Base-by-base conservation (phyloP, 2,113 vertebrate genomes). In the Anguilla rostrata region DNA sequence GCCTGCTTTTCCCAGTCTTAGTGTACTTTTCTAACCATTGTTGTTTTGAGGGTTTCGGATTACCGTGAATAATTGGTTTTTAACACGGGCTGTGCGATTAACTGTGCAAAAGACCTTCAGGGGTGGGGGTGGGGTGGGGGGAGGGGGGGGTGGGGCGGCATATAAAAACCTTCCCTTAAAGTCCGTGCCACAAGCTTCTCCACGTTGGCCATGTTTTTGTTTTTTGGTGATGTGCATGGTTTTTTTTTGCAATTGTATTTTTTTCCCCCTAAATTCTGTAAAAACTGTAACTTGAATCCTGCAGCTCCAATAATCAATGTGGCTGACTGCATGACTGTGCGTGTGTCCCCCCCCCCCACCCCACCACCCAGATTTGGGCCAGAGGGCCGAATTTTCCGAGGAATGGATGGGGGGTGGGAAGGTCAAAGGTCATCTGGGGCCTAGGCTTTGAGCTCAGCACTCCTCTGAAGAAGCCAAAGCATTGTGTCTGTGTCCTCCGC, bases 1-100 rank as follows among this genome's bases (percentile, higher is more conserved):
- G 89, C 89, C 86, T 85, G 88, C 91, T 90, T 88, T 91, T 90
- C 90, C 90, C 87, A 90, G 85, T 87, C 84, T 53, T 43, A 84
- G 84, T 82, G 87, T 88, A 86, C 87, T 84, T 34, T 83, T 84
- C 83, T 82, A 88, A 78, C 53, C 63, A 81, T 81, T 34, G 16
- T 57, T 81, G 75, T 43, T 39, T 60, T 84, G 81, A 29, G 34
- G 85, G 75, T 63, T 88, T 34, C 66, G 22, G 60, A 66, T 66
- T 66, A 66, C 60, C 60, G 49, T 53, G 49, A 66, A 4, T 66
- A 26, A 20, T 66, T 26, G 60, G 60, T 20, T 66, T 66, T 26
- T 66, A 66, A 66, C 18, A 9, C 26, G 18, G 22, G 60, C 60
- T 1, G 60, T 66, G 60, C 60, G 60, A 26, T 22, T 26, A 3